phyloP scores from a whole-genome alignment of 2,113 vertebrate species.

The Gambusia holbrooki region DNA sequence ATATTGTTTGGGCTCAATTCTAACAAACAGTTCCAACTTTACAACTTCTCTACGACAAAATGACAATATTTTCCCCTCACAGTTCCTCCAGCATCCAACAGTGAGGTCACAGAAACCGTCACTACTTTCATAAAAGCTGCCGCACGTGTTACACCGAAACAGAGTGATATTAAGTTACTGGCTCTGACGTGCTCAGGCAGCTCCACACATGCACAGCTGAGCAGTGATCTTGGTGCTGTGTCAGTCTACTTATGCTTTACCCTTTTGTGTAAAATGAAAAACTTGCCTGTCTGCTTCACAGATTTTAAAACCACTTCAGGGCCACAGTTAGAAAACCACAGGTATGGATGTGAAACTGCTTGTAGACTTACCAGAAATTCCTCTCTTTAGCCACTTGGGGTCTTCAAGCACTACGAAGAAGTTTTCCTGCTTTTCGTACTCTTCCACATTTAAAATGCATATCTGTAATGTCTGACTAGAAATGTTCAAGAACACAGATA shows the following conservation, averaged over 20 bases:
- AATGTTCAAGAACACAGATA: conserved; percentile 28
- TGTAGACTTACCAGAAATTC: conserved; percentile 84
- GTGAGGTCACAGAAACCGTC: conserved; percentile 11
- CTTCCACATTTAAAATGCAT: conserved; percentile 87
- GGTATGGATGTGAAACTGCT: conserved; percentile 12
- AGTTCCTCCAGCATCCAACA: conserved; percentile 15
- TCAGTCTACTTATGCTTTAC: neutral
- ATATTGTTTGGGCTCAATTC: no score
- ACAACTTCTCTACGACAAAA: conserved; percentile 4
- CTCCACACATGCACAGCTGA: neutral
- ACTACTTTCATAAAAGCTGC: conserved; percentile 30
- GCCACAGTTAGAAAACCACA: neutral
- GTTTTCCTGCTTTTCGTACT: conserved; percentile 91
- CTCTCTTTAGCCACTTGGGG: conserved; percentile 90
- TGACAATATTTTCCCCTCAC: conserved; percentile 10
- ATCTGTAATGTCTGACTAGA: conserved; percentile 84
- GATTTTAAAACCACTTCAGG: neutral
- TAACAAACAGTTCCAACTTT: neutral
- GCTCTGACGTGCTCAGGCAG: conserved; percentile 34
- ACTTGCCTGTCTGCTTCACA: neutral
- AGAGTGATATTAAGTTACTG: conserved; percentile 56
- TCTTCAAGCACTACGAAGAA: conserved; percentile 90
- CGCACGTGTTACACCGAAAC: conserved; percentile 20
- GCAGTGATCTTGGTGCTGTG: conserved; percentile 22
- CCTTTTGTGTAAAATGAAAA: neutral